Evolutionary conservation across 2,888 invertebrate species (phyloP).

Genomic region (Matsumyia berberina): DNA sequence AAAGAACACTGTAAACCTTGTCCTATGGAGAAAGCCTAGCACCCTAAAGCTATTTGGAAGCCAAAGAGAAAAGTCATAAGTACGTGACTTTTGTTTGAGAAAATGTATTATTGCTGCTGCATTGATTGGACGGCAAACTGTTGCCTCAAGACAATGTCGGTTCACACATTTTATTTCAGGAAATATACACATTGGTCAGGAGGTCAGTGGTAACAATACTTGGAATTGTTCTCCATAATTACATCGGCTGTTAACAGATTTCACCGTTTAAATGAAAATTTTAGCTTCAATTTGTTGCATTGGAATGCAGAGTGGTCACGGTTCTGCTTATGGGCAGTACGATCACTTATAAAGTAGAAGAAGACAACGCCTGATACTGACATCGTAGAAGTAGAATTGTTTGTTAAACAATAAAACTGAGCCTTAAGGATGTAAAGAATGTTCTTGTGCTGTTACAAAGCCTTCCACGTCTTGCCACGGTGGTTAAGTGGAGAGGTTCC

Average conservation of each 20-base stretch:
- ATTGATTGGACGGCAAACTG: background rate
- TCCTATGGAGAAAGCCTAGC: background rate
- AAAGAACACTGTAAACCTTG: slow-evolving; percentile 8
- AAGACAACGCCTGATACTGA: too few species aligned
- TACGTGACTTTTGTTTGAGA: slow-evolving; percentile 39
- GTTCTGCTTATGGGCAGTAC: background rate
- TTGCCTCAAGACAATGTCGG: background rate
- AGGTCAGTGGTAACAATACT: background rate
- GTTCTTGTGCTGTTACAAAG: too few species aligned
- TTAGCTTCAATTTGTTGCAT: background rate
- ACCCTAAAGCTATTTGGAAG: background rate
- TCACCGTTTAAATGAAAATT: background rate
- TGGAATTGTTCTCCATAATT: background rate
- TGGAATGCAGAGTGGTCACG: background rate
- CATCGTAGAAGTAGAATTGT: too few species aligned
- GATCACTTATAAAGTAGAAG: background rate
- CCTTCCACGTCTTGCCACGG: too few species aligned
- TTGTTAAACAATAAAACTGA: too few species aligned
- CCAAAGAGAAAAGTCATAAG: slow-evolving; percentile 6
- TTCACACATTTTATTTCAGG: slow-evolving; percentile 16
- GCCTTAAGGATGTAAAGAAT: too few species aligned
- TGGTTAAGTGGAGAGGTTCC: too few species aligned
- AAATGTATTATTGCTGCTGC: background rate
- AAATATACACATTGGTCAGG: background rate
- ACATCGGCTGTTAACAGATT: background rate